phyloP scores from a whole-genome alignment of 2,113 vertebrate genomes.

The Brienomyrus brachyistius region DNA sequence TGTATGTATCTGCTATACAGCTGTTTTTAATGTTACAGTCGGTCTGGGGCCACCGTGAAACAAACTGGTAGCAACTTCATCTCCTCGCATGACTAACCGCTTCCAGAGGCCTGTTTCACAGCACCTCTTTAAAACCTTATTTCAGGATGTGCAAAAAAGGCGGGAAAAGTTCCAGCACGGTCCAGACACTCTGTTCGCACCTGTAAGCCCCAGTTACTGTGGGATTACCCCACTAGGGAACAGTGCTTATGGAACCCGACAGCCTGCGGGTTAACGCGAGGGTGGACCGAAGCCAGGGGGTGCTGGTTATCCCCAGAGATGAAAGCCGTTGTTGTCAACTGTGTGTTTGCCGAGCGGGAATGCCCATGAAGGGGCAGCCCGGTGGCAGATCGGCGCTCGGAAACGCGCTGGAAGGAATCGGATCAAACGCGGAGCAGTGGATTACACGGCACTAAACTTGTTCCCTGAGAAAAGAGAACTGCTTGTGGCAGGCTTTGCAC shows the following conservation, averaged over 20 bases:
- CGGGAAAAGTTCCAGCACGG: not conserved
- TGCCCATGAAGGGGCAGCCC: not conserved
- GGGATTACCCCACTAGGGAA: not conserved
- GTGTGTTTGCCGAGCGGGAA: not conserved
- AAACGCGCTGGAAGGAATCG: not conserved
- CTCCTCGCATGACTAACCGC: slow-evolving; percentile 7
- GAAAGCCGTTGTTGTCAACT: not conserved
- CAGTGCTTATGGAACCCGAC: not conserved
- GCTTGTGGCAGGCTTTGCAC: not conserved
- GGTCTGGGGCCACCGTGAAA: not conserved
- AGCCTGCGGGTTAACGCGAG: not conserved
- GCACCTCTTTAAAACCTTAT: not conserved
- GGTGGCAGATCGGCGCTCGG: not conserved
- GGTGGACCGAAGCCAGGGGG: not conserved
- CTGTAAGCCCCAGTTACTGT: not conserved
- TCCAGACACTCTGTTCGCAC: not conserved
- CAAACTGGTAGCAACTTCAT: slow-evolving; percentile 10
- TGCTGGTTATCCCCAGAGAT: not conserved
- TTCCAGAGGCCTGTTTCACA: not conserved
- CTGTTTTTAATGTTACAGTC: slow-evolving; percentile 18
- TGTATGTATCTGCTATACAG: slow-evolving; percentile 1
- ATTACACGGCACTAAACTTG: not conserved
- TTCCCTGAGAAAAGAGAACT: not conserved
- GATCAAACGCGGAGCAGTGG: not conserved
- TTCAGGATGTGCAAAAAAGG: not conserved